Evolutionary conservation across 2,797 vertebrate species (phyloP), one percentile per base, ranked within the genome.

Genomic region (Euthynnus affinis): DNA sequence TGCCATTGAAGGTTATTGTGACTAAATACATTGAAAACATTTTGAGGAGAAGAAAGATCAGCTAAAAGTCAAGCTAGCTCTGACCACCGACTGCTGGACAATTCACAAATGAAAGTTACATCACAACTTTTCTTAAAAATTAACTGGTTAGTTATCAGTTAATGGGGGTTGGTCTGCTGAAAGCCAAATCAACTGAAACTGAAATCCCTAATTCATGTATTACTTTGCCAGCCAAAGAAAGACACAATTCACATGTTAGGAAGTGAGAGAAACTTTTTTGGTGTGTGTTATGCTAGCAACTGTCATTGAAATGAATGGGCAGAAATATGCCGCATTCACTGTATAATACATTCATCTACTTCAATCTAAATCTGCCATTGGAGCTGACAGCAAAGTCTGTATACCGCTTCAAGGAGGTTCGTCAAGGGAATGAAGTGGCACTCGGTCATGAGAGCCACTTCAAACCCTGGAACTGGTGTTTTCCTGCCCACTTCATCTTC

Each of bases 401-500:
- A 70, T 12, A 55, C 22, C 1, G 13, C 69, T 83, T 83, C 40
- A 83, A 87, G 85, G 84, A 87, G 63, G 20, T 74, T 82, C n/a
- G 32, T 82, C 79, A 77, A 37, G 80, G 72, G 60, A 86, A 83
- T 82, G 80, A 84, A 90, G 84, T 80, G 79, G 82, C 88, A 76
- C 88, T 92, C 51, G 37, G 74, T 56, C 74, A 48, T 70, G 83
- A 90, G 88, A 82, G 81, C 71, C 84, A 84, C 88, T 92, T 91
- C 84, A 85, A 83, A 87, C 80, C 58, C 37, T 76, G 73, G 79
- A 82, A 87, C 77, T 71, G 71, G 55, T 75, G 52, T 88, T 91
- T 90, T 84, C 82, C 81, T 87, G 81, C 78, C 74, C 82, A 90
- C 85, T 88, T 90, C 79, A 91, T 89, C 84, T 77, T 66, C 69